Evolutionary conservation across 2,797 vertebrate species (phyloP).

Genomic region (Falco berigora): DNA sequence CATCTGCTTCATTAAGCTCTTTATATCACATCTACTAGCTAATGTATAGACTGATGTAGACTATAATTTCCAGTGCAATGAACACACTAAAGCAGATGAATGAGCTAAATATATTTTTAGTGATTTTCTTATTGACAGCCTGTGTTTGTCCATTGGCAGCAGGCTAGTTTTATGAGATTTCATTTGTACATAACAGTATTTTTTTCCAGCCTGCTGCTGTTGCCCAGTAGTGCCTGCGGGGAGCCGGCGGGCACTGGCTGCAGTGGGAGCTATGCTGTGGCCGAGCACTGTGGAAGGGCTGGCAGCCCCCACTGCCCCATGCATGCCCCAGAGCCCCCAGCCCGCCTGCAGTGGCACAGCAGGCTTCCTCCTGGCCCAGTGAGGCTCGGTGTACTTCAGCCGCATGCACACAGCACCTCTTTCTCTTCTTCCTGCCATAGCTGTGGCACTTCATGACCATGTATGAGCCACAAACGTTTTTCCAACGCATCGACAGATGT

Average conservation of each 20-base stretch:
- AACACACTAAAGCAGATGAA: neutral
- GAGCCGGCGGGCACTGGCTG: neutral
- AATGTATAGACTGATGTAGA: neutral
- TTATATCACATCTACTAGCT: neutral
- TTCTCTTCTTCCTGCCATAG: neutral
- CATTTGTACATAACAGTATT: neutral
- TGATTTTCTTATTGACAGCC: neutral
- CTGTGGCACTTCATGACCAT: neutral
- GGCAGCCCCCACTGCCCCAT: neutral
- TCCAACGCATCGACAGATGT: neutral
- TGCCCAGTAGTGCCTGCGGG: neutral
- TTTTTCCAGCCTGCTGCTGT: neutral
- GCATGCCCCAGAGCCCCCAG: neutral
- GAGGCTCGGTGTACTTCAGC: neutral
- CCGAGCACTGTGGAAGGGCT: neutral
- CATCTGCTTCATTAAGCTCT: neutral
- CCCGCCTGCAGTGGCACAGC: neutral
- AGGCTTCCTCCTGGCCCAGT: neutral
- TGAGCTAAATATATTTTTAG: neutral
- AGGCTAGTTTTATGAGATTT: neutral
- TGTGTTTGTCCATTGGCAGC: neutral
- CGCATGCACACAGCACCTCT: neutral
- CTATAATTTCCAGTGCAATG: neutral
- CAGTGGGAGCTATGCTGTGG: neutral
- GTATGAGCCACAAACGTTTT: neutral